Base-by-base conservation (phyloP, 2,113 vertebrate species). In the Macquaria ambigua region DNA sequence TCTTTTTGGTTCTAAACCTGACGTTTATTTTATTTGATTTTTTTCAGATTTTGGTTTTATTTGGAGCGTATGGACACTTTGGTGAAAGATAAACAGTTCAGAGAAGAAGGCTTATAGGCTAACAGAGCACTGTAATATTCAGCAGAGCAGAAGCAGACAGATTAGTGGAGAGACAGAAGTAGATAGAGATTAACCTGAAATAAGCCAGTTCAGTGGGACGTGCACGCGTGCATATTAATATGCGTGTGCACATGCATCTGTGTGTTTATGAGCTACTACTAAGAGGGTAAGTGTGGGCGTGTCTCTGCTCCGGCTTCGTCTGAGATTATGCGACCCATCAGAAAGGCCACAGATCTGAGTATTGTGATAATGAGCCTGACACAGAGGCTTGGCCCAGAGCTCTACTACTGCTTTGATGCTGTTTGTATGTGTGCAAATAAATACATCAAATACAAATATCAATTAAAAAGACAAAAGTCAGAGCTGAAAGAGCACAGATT, bases 101-200 rank as follows among this genome's bases (percentile, higher is more conserved):
- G n/a, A 43, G 15, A 66, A 39, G 58, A 41, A 72, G 37, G 8
- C 20, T 50, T 59, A 79, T 31, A 20, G 59, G 37, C 52, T 46
- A 43, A 15, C 46, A 23, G 34, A 43, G 12, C 28, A 10, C 39
- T 50, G n/a, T 52, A 43, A 41, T 43, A 69, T 50, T 46, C 69
- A 72, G 69, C 61, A 56, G 67, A 79, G 58, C 46, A 48, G 61
- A 67, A 62, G 63, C 70, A 70, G 82, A 77, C 68, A 80, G 92
- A 90, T 89, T 88, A 92, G 79, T 10, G 25, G 34, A 74, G 43
- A n/a, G 58, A 72, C 73, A 64, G 34, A 83, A 50, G 80, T 59
- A 82, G 90, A 74, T 69, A 21, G 61, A 84, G 76, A 87, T 90
- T 90, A 93, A 84, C 87, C 75, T 86, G 89, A 92, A 89, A 89